These are phyloP conservation scores for Ceyx melanurus DNA, from an alignment of 2,113 vertebrate genomes.

Conservation along the genomic window DNA sequence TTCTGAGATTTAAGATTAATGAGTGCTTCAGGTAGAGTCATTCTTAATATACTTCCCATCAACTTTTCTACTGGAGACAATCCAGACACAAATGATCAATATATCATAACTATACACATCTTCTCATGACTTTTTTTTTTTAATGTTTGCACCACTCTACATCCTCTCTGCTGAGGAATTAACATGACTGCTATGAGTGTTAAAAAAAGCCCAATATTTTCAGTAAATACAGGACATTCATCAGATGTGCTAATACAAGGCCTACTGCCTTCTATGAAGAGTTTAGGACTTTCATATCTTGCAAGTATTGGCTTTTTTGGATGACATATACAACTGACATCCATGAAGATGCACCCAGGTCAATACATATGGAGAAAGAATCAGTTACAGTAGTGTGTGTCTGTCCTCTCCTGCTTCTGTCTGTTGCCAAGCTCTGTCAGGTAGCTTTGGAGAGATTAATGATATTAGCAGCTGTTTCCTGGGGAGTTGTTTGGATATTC, in stretches of 20 bases:
- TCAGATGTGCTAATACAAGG: not conserved
- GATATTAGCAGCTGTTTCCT: not conserved
- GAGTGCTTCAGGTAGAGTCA: not conserved
- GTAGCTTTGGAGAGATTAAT: not conserved
- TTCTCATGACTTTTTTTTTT: not conserved
- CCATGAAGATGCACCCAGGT: not conserved
- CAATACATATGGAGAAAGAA: not conserved
- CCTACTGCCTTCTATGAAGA: not conserved
- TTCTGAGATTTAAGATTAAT: not conserved
- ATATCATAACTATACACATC: rapidly evolving
- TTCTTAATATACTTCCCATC: not conserved
- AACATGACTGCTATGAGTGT: not conserved
- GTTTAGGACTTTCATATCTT: not conserved
- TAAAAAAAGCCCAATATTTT: not conserved
- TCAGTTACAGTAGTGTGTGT: not conserved
- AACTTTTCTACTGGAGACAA: not conserved
- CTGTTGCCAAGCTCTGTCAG: not conserved
- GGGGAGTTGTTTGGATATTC: not conserved
- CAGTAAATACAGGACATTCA: not conserved
- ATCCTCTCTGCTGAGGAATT: not conserved
- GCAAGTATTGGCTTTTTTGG: not conserved
- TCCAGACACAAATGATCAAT: not conserved
- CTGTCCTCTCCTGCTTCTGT: not conserved
- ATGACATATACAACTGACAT: not conserved
- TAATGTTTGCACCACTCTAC: not conserved